Conservation (phyloP, 2,113 vertebrate species). For the Crotalus tigris region DNA sequence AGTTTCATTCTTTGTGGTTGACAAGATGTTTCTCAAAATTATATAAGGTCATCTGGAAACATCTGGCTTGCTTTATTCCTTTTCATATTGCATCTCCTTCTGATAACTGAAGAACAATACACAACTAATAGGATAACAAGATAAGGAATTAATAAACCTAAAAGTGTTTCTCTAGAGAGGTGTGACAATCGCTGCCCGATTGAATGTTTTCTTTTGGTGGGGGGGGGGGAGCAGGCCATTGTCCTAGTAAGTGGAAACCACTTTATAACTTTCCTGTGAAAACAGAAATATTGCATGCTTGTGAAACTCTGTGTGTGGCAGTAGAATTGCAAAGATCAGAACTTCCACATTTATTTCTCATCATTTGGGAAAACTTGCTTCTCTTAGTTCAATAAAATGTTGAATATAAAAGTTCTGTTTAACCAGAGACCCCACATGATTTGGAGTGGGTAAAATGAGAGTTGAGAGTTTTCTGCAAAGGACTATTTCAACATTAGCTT, state of each 20-base stretch:
- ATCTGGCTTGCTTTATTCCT: conserved; percentile 60
- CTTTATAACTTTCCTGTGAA: conserved; percentile 51
- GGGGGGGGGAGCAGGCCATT: conserved; percentile 40
- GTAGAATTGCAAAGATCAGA: conserved; percentile 47
- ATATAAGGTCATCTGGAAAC: not conserved
- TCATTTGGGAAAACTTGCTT: conserved; percentile 56
- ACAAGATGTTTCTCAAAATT: not conserved
- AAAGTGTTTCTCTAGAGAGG: conserved; percentile 52
- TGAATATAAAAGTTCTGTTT: conserved; percentile 46
- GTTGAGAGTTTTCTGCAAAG: conserved; percentile 17
- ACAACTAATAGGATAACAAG: conserved; percentile 23
- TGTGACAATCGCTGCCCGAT: conserved; percentile 28
- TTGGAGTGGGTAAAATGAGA: not conserved
- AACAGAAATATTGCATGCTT: conserved; percentile 53
- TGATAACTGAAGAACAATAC: conserved; percentile 56
- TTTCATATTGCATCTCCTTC: conserved; percentile 31
- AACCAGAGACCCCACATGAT: conserved; percentile 31
- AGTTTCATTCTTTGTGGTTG: not conserved
- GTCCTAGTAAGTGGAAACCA: conserved; percentile 46
- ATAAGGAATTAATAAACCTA: conserved; percentile 34
- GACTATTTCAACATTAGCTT: conserved; percentile 35
- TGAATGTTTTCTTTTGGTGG: conserved; percentile 35
- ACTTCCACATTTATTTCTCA: conserved; percentile 54
- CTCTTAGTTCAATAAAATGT: conserved; percentile 54
- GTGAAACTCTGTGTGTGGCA: conserved; percentile 50